A percentile compares a stretch with the other conserved stretches of the same genome.
Conservation (phyloP, 1,140 invertebrate genomes). For the Schmidtea mediterranea region DNA sequence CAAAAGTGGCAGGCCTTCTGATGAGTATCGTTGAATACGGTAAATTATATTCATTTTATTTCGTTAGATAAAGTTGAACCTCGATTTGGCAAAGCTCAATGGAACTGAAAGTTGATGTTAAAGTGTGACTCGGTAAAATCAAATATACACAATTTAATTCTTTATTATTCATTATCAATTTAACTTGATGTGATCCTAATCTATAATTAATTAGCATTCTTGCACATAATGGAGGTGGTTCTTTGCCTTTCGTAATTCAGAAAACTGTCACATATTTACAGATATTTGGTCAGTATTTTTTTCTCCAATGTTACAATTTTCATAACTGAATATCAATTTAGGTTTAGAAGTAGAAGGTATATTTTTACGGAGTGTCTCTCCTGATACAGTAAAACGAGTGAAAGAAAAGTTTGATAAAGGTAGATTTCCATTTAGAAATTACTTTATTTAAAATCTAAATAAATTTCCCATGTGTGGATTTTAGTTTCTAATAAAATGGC, state of each 20-base stretch:
- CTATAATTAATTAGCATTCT: constrained; percentile 36
- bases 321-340: constrained; percentile 22
- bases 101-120: too few species aligned
- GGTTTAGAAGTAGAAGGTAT: constrained; percentile 77
- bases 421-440: constrained; percentile 21
- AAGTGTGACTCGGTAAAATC: too few species aligned
- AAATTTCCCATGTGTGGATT: too few species aligned
- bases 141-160: too few species aligned
- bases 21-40: too few species aligned
- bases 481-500: too few species aligned
- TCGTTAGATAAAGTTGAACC: too few species aligned
- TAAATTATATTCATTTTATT: too few species aligned
- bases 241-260: constrained; percentile 62
- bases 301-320: constrained; percentile 1
- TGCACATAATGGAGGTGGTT: constrained; percentile 45
- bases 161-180: too few species aligned
- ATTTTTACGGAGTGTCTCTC: constrained; percentile 64
- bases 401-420: constrained; percentile 58
- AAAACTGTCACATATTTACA: constrained; percentile 63
- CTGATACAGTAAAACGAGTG: constrained; percentile 48
- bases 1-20: too few species aligned
- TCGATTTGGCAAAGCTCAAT: too few species aligned
- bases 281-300: constrained; percentile 29
- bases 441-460: neutral
- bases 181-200: constrained; percentile 8